phyloP scores from a whole-genome alignment of 2,113 vertebrate genomes.

The Antechinus stuartii region DNA sequence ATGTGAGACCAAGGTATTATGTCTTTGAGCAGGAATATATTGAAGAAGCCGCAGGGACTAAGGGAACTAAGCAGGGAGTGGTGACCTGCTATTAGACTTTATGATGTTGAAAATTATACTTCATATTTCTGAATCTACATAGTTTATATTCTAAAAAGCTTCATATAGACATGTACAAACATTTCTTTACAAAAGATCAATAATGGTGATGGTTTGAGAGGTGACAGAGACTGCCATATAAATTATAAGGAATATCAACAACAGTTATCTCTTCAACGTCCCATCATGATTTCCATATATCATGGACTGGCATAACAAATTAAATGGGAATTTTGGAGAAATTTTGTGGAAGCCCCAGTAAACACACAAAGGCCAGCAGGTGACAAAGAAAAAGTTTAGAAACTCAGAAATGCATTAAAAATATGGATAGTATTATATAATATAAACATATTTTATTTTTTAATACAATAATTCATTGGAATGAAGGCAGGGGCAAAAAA shows the following conservation, averaged over 20 bases:
- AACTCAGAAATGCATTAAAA: too few relatives aligned
- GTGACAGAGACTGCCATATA: background rate
- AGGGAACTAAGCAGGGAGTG: background rate
- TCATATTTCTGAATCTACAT: constrained; percentile 27
- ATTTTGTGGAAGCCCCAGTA: too few relatives aligned
- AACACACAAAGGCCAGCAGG: too few relatives aligned
- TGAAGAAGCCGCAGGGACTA: background rate
- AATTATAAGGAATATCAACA: constrained; percentile 36
- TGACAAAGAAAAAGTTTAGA: too few relatives aligned
- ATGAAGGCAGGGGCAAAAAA: background rate
- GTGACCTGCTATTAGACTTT: background rate
- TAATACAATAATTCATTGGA: background rate
- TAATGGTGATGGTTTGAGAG: background rate
- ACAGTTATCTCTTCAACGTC: too few relatives aligned
- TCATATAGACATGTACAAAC: constrained; percentile 36
- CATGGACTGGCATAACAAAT: too few relatives aligned
- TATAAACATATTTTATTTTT: background rate
- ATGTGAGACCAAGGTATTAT: background rate
- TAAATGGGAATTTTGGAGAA: too few relatives aligned
- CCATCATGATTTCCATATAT: too few relatives aligned
- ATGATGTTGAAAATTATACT: background rate
- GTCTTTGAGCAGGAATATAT: background rate
- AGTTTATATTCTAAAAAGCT: constrained; percentile 54
- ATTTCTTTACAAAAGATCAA: constrained; percentile 8
- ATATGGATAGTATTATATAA: background rate